Evolutionary conservation across 2,888 invertebrate species (phyloP).

Genomic region (Tenodera sinensis): DNA sequence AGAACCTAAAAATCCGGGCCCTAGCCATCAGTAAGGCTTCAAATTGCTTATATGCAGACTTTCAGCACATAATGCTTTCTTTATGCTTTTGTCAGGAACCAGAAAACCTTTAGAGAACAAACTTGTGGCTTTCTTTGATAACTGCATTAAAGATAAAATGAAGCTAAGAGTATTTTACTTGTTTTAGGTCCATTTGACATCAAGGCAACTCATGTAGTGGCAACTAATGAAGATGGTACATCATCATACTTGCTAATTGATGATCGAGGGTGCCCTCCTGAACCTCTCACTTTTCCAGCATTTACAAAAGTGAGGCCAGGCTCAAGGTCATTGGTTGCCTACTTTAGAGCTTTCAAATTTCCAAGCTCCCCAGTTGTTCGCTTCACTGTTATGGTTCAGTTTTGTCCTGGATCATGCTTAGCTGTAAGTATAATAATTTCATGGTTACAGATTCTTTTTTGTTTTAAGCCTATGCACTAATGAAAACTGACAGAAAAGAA

Average conservation of each 20-base stretch:
- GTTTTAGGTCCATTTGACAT: conserved; percentile 37
- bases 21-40: too few relatives aligned
- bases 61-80: too few relatives aligned
- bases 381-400: conserved; percentile 78
- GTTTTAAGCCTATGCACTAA: too few relatives aligned
- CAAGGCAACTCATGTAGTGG: conserved; percentile 73
- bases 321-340: conserved; percentile 35
- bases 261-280: conserved; percentile 75
- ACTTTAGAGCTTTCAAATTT: conserved; percentile 76
- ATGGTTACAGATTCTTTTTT: too few relatives aligned
- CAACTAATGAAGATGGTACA: conserved; percentile 70
- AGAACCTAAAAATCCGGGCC: too few relatives aligned
- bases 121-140: too few relatives aligned
- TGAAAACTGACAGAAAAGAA: too few relatives aligned
- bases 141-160: too few relatives aligned
- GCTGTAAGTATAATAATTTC: conserved; percentile 47
- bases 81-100: too few relatives aligned
- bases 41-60: too few relatives aligned
- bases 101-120: too few relatives aligned
- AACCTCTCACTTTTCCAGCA: conserved; percentile 59
- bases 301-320: conserved; percentile 39
- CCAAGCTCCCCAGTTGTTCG: conserved; percentile 77
- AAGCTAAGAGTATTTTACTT: not conserved
- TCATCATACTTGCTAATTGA: conserved; percentile 70
- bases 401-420: conserved; percentile 68